Conservation (phyloP, 2,888 invertebrate species). For the Pristionchus entomophagus region DNA sequence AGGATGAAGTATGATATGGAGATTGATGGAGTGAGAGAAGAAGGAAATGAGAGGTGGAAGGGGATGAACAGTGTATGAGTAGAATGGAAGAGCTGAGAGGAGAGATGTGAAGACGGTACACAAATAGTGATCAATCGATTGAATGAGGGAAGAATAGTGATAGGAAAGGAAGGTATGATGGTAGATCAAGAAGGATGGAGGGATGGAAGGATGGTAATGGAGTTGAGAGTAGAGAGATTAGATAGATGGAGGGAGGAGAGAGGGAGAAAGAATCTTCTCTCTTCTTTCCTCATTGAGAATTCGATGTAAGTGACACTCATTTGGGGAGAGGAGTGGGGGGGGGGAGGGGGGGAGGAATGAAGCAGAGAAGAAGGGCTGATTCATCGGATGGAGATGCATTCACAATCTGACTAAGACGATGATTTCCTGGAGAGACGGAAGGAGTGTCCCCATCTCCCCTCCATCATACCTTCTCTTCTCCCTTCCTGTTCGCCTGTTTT, state of each 20-base stretch:
- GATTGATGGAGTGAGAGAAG: not conserved
- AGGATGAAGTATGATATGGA: not conserved
- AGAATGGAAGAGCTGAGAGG: constrained; percentile 32
- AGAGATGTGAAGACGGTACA: constrained; percentile 36
- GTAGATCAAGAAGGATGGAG: constrained; percentile 8
- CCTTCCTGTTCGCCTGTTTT: not conserved
- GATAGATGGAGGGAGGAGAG: constrained; percentile 40
- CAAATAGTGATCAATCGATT: constrained; percentile 42
- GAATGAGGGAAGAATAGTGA: constrained; percentile 21
- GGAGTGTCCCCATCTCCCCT: not conserved
- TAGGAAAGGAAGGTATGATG: not conserved
- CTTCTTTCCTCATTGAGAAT: not conserved
- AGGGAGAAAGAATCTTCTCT: not conserved
- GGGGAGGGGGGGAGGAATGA: constrained; percentile 10
- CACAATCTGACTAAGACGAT: constrained; percentile 15
- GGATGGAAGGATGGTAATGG: not conserved
- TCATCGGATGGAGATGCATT: not conserved
- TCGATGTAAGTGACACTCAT: constrained; percentile 27
- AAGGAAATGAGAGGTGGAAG: constrained; percentile 12
- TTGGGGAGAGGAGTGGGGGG: constrained; percentile 29
- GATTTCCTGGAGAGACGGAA: constrained; percentile 11
- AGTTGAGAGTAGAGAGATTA: constrained; percentile 37
- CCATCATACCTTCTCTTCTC: not conserved
- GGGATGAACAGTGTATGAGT: constrained; percentile 34
- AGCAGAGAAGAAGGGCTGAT: not conserved